Base-by-base conservation (phyloP, 2,113 vertebrate genomes). In the Etheostoma spectabile region DNA sequence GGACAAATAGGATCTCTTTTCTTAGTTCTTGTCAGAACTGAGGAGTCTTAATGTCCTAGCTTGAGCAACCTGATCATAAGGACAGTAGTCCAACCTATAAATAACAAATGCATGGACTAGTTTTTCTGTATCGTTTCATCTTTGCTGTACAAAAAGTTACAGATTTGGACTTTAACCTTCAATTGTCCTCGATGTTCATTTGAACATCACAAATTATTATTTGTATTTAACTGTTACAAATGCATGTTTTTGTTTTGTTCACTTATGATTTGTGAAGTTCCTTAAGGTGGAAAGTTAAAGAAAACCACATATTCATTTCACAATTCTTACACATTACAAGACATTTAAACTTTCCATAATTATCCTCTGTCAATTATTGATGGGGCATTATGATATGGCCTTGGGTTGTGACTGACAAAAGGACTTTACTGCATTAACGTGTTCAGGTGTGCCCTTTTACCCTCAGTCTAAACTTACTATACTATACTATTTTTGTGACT, bases 281-380 rank as follows among this genome's bases (percentile, higher is more conserved):
- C 15, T 42, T 55, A 3, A 8, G 24, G 10, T 38, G 8, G 18
- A 19, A 24, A 48, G 71, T 79, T 52, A 69, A 38, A 64, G 8
- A 21, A 62, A 62, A 65, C 38, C 42, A 21, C n/a, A 38, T 13
- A 10, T 55, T 30, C 46, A 67, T 84, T 79, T 62, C 45, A 24
- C 53, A 81, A 8, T 42, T 70, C 63, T 73, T 83, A 90, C 84
- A 90, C 88, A 92, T 93, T 92, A 92, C 35, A 74, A 72, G 61
- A 67, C 81, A 84, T 89, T 87, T 89, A 77, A 86, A 89, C 84
- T 87, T 86, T 83, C 84, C 82, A 84, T 87, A 87, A 87, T 87
- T 74, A 86, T 73, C 57, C 65, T 77, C 76, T 89, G 88, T 92
- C 80, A 92, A 91, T 91, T 45, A 93, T 93, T 92, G 85, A 90